phyloP scores from a whole-genome alignment of 2,888 invertebrate genomes.

The Tenthredo amoena region DNA sequence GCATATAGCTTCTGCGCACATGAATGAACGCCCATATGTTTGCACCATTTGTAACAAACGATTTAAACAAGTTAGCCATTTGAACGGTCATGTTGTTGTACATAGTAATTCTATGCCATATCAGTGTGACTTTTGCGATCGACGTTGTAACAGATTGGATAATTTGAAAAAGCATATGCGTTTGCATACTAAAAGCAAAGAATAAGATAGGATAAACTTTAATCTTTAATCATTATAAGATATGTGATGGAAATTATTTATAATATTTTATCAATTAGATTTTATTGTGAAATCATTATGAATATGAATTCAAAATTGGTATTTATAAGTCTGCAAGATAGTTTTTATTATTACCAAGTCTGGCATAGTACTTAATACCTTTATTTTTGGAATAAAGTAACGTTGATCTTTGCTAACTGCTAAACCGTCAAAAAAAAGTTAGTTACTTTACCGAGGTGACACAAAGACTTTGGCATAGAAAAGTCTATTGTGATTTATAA shows the following conservation, averaged over 20 bases:
- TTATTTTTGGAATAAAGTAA: background rate
- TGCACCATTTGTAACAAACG: conserved; percentile 71
- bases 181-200: conserved; percentile 67
- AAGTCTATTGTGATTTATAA: conserved; percentile 30
- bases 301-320: background rate
- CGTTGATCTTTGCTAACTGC: background rate
- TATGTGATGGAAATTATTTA: background rate
- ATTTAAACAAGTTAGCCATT: conserved; percentile 71
- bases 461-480: background rate
- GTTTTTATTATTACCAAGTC: background rate
- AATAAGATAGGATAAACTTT: background rate
- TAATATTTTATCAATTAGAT: conserved; percentile 14
- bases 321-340: background rate
- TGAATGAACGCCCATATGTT: conserved; percentile 70
- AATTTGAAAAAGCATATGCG: conserved; percentile 73
- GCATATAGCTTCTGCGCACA: conserved; percentile 71
- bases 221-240: background rate
- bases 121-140: conserved; percentile 71
- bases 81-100: conserved; percentile 71
- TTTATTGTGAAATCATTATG: background rate
- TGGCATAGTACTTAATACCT: background rate
- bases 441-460: background rate
- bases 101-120: conserved; percentile 73
- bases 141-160: conserved; percentile 71
- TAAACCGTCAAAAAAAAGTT: background rate